Percentiles rank a stretch among this genome's conserved stretches.
These are phyloP conservation scores for Cnemophilus loriae DNA, from an alignment of 2,113 vertebrate species.

Conservation along the genomic window DNA sequence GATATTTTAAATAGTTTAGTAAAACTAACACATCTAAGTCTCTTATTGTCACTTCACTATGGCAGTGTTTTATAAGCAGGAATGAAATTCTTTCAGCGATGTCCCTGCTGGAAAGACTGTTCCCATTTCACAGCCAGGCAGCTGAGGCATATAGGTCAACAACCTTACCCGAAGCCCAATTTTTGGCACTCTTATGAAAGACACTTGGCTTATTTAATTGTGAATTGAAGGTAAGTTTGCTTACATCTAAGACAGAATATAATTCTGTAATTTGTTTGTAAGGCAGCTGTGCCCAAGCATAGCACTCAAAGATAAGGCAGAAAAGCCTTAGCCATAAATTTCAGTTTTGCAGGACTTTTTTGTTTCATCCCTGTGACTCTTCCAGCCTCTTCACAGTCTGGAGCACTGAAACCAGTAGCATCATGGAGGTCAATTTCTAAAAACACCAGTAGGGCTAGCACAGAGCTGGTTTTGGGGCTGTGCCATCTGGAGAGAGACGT, in stretches of 20 bases:
- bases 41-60: neutral
- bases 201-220: neutral
- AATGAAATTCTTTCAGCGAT: neutral
- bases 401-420: neutral
- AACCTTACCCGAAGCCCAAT: neutral
- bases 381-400: neutral
- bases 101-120: neutral
- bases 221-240: neutral
- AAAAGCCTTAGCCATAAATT: neutral
- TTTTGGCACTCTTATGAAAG: neutral
- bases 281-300: neutral
- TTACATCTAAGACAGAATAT: neutral
- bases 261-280: neutral
- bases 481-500: slow-evolving; percentile 35
- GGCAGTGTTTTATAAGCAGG: slow-evolving; percentile 1
- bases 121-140: slow-evolving; percentile 20
- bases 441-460: slow-evolving; percentile 1
- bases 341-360: neutral
- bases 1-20: slow-evolving; percentile 18
- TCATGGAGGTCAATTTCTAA: neutral
- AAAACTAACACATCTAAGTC: neutral
- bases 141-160: slow-evolving; percentile 9
- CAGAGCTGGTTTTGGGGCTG: slow-evolving; percentile 18
- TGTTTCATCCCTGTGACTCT: neutral
- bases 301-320: neutral